Conservation (phyloP, 2,888 invertebrate species). For the Achlya flavicornis region DNA sequence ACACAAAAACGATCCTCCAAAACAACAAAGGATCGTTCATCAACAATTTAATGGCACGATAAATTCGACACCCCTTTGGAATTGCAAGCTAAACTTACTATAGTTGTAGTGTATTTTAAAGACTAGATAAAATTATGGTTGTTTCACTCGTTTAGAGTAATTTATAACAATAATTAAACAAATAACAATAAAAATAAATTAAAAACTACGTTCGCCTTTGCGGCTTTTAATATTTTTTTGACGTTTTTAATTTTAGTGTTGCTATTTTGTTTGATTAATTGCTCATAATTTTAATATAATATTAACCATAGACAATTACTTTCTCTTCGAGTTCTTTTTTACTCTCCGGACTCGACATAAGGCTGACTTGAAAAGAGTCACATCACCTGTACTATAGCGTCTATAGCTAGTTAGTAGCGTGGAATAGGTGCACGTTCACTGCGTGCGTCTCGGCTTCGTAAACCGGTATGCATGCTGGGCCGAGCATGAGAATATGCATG, state of each 20-base stretch:
- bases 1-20: conserved; percentile 52
- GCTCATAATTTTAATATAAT: conserved; percentile 66
- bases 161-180: conserved; percentile 67
- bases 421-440: too few relatives aligned
- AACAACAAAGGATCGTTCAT: conserved; percentile 75
- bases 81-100: conserved; percentile 60
- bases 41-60: conserved; percentile 75
- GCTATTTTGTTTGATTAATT: conserved; percentile 73
- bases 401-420: too few relatives aligned
- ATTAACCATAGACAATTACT: conserved; percentile 52
- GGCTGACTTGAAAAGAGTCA: background rate
- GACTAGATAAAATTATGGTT: conserved; percentile 76
- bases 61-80: conserved; percentile 63
- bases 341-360: background rate
- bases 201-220: conserved; percentile 68
- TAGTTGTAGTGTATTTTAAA: conserved; percentile 44
- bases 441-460: too few relatives aligned
- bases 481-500: too few relatives aligned
- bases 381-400: too few relatives aligned
- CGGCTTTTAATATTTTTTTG: conserved; percentile 78
- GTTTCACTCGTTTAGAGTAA: conserved; percentile 53
- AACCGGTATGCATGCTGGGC: too few relatives aligned
- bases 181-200: conserved; percentile 79
- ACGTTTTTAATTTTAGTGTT: conserved; percentile 80
- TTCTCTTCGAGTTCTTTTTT: conserved; percentile 3